Percentiles rank a stretch among this genome's conserved stretches.
phyloP scores from a whole-genome alignment of 1,140 invertebrate genomes.

The Reticulitermes speratus region DNA sequence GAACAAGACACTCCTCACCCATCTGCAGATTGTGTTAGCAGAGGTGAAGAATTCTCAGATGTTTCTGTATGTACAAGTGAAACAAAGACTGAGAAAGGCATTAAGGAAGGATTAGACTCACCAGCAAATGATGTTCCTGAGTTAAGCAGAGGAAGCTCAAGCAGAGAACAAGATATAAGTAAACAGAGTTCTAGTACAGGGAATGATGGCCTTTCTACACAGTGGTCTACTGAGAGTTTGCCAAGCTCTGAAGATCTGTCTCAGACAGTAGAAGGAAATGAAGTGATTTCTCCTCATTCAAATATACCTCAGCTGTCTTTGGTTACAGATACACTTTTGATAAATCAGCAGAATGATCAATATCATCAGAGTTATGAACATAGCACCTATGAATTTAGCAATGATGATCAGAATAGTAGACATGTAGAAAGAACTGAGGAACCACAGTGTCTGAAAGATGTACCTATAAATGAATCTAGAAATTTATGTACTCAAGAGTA shows the following conservation, averaged over 20 bases:
- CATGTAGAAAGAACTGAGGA: not conserved
- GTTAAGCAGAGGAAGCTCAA: not conserved
- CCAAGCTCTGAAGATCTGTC: conserved; percentile 31
- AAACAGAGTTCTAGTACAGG: not conserved
- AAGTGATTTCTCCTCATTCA: not conserved
- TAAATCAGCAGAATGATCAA: not conserved
- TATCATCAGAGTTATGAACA: not conserved
- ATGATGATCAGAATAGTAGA: too few relatives aligned
- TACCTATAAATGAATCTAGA: not conserved
- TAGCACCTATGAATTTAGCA: not conserved
- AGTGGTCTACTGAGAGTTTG: conserved; percentile 34
- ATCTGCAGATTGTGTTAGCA: not conserved
- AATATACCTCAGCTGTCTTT: not conserved
- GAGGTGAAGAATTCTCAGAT: not conserved
- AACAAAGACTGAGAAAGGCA: not conserved
- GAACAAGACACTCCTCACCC: not conserved
- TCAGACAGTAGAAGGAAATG: conserved; percentile 2
- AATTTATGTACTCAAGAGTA: not conserved
- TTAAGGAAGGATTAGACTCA: not conserved
- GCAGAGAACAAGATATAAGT: not conserved
- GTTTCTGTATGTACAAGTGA: not conserved
- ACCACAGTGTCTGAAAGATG: not conserved
- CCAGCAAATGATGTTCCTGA: not conserved
- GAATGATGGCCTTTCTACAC: conserved; percentile 19
- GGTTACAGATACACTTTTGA: not conserved